Base-by-base conservation (phyloP, 2,888 invertebrate species). In the Cataglyphis altisquamis region DNA sequence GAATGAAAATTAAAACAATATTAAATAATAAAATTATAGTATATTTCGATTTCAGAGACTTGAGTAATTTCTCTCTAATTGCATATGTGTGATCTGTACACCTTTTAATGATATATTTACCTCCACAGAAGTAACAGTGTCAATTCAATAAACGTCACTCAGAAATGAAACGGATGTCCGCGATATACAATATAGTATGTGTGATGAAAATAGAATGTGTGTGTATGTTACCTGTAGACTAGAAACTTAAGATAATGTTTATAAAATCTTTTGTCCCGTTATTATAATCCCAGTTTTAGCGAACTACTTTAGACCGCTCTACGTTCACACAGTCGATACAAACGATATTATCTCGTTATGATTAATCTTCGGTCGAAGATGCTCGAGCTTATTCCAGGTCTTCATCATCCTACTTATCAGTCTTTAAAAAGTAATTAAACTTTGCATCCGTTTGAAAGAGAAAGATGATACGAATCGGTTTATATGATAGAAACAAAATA, bases 351-450 rank as follows among this genome's bases (percentile, higher is more conserved):
- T 80, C 85, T 81, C 66, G 41, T 70, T 82, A 78, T 29, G 32
- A 78, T 86, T 78, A 86, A 88, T 83, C 86, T 84, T 88, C 52
- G 78, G 57, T 85, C 57, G 70, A 84, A 86, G 83, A 80, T 85
- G 77, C 84, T 64, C 74, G 78, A 84, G 64, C 67, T 78, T 82
- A 81, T 68, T 81, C 73, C 84, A 80, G 84, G 83, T 87, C 70
- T 83, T 88, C 78, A 82, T 88, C 84, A 78, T 87, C 87, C 88
- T 88, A 84, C 90, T 78, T 93, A 94, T 94, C 94, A 94, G 94
- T 94, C 94, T 94, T 94, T 81, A 86, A 91, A 92, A 93, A 92
- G 91, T 93, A 91, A 93, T 88, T 84, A 89, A 74, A 88, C 74
- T 84, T 84, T 78, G 83, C 74, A 86, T 84, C 67, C 82, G 68